phyloP scores from a whole-genome alignment of 2,888 invertebrate species.

The Andrena camellia region DNA sequence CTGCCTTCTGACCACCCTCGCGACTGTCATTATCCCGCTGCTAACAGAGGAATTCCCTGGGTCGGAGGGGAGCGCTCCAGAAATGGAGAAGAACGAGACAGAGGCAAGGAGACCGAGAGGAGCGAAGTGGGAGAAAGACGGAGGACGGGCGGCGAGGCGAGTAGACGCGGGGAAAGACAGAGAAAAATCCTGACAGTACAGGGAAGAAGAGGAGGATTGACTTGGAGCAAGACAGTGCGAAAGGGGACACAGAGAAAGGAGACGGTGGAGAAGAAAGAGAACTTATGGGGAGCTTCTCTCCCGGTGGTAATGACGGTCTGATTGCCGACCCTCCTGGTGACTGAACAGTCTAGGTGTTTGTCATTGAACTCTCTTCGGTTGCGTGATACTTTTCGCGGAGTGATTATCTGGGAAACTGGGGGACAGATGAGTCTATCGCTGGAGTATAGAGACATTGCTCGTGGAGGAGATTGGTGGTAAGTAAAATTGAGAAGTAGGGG shows the following conservation, averaged over 20 bases:
- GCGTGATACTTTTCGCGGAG: neutral
- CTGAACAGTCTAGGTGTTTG: conserved; percentile 11
- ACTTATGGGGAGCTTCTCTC: conserved; percentile 8
- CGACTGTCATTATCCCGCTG: conserved; percentile 76
- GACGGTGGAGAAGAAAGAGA: conserved; percentile 26
- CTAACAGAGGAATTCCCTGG: conserved; percentile 35
- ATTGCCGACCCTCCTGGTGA: conserved; percentile 56
- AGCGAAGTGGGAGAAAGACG: conserved; percentile 10
- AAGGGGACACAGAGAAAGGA: conserved; percentile 11
- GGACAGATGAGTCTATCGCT: neutral
- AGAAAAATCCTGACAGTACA: neutral
- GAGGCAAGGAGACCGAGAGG: neutral
- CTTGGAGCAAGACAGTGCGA: conserved; percentile 5
- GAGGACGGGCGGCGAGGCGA: neutral
- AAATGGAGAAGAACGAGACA: conserved; percentile 23
- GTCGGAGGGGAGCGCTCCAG: conserved; percentile 5
- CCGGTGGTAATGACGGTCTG: conserved; percentile 65
- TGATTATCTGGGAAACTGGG: neutral
- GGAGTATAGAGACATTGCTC: neutral
- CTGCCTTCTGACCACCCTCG: conserved; percentile 72
- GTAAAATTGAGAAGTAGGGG: neutral
- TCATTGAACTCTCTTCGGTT: conserved; percentile 17
- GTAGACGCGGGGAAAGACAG: neutral
- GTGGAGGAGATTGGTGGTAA: neutral
- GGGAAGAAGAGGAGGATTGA: conserved; percentile 1